Evolutionary conservation across 2,113 vertebrate species (phyloP), one percentile per base, ranked within the genome.

Genomic region (Austrofundulus limnaeus): DNA sequence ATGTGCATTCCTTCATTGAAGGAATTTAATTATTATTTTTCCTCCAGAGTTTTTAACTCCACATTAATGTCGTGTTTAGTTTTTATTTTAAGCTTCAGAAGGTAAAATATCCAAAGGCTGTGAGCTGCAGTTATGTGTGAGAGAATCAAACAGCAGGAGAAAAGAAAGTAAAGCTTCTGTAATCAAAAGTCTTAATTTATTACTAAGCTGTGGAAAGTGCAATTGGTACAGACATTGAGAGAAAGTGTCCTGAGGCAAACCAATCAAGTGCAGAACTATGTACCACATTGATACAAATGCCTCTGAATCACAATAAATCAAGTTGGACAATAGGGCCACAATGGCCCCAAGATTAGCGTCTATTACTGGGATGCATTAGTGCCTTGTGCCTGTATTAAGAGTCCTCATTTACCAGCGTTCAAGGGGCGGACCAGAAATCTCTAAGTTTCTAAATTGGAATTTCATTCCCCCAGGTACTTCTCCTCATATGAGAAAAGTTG

Each of bases 401-500:
- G 80, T 75, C 79, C 81, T 90, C 80, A 70, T 92, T 92, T 91
- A 91, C 85, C 84, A 84, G 78, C 75, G 84, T 91, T 92, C 82
- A 87, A 86, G 90, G 84, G 83, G 80, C 58, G 81, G 78, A 77
- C 55, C 88, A 92, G 88, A 91, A 90, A 91, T 92, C 88, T 85
- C 86, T 89, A 91, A 92, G 91, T 92, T 90, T 92, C 90, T 89
- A 92, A 93, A 93, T 92, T 92, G 87, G 92, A 93, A 91, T 86
- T 91, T 90, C 83, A 91, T 92, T 91, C 89, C 92, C 92, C 75
- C 89, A 91, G 91, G 92, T 91, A 86, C 89, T 91, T 92, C 85
- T 84, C 87, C 75, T 89, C 86, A 92, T 91, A 92, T 90, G 90
- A 92, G 90, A 90, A 91, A 86, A 91, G 90, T 92, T 91, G 89